phyloP scores from a whole-genome alignment of 2,888 invertebrate genomes.

The Acanthoscelides obtectus region DNA sequence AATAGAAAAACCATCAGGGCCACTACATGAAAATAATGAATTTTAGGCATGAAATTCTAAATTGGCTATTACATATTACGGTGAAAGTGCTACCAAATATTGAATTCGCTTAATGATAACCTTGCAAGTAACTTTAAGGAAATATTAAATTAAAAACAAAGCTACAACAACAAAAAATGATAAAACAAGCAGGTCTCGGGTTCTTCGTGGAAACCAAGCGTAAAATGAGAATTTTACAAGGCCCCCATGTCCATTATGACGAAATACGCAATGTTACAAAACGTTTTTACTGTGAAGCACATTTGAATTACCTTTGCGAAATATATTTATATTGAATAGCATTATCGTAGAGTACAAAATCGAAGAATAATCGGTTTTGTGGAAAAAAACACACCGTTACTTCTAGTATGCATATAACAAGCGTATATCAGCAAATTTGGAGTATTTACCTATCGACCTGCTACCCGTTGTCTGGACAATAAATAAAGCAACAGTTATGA shows the following conservation, averaged over 20 bases:
- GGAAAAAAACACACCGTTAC: no score
- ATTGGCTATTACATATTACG: not conserved
- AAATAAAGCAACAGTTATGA: no score
- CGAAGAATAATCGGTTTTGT: no score
- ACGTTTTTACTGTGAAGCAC: not conserved
- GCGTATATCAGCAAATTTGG: no score
- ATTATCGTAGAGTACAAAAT: no score
- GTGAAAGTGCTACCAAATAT: not conserved
- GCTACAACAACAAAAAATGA: not conserved
- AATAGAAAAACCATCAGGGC: no score
- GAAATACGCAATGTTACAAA: not conserved
- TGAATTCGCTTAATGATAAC: not conserved
- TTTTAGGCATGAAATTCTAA: not conserved
- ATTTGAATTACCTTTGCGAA: not conserved
- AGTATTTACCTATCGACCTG: no score
- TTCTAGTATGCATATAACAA: no score
- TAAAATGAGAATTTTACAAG: not conserved
- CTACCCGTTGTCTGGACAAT: no score
- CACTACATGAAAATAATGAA: not conserved
- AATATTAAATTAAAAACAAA: not conserved
- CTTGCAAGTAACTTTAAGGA: not conserved
- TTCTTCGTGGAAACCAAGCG: not conserved
- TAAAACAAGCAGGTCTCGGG: not conserved
- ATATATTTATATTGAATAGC: no score
- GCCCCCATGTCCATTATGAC: not conserved